Conservation (phyloP, 2,113 vertebrate genomes). For the Xerus inauris region DNA sequence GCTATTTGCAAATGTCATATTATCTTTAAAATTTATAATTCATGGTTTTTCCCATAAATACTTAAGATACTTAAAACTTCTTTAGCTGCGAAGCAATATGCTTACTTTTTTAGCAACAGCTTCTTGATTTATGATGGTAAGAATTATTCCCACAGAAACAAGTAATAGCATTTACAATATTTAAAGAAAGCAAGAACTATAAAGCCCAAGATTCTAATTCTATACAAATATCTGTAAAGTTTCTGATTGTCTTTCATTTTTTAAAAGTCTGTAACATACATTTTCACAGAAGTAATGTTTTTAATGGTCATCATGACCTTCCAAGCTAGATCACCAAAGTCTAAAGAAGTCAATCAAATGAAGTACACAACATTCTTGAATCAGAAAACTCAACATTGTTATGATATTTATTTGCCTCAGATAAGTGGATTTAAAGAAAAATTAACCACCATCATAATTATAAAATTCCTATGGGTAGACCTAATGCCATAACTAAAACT, state of each 20-base stretch:
- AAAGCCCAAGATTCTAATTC: not conserved
- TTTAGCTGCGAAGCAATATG: not conserved
- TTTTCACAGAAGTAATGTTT: not conserved
- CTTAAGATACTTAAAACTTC: not conserved
- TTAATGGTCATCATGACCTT: not conserved
- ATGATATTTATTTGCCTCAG: not conserved
- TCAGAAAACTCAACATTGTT: not conserved
- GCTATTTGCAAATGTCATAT: not conserved
- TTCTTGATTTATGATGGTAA: not conserved
- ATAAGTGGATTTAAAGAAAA: not conserved
- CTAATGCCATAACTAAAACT: not conserved
- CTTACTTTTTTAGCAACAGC: not conserved
- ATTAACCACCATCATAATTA: not conserved
- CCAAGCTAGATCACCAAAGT: not conserved
- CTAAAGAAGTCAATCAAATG: not conserved
- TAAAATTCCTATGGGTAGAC: not conserved
- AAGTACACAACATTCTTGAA: not conserved
- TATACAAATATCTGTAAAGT: too few relatives aligned
- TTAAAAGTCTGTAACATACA: not conserved
- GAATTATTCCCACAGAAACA: not conserved
- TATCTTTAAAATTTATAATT: not conserved
- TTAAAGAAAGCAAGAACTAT: not conserved
- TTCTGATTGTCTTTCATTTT: too few relatives aligned
- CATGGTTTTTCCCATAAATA: not conserved
- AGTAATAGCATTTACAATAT: not conserved